Evolutionary conservation across 2,113 vertebrate genomes (phyloP), one percentile per base, ranked within the genome.

Genomic region (Hydropotes inermis): DNA sequence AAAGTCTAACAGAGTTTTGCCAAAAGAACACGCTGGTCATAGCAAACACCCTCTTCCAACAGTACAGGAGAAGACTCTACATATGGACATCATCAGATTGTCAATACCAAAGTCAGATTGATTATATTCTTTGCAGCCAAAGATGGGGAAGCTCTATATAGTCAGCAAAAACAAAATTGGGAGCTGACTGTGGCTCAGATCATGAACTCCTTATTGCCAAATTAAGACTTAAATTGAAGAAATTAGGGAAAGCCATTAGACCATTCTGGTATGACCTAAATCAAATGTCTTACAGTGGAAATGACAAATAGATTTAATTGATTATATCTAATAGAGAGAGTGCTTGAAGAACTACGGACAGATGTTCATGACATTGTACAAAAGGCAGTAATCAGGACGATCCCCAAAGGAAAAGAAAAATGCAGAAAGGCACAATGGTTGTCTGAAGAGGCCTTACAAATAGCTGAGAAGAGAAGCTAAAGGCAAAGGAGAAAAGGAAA

Each of bases 21-120:
- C 33, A 21, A n/a, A n/a, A n/a, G 61, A 67, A 67, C 1, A 1
- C 0, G 0, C 61, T n/a, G 61, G 61, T 67, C 61, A n/a, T 67
- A 67, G 61, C 33, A 67, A 67, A 67, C 61, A 67, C 16, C 7
- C 61, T n/a, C 33, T 67, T 67, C 61, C 16, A 67, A 67, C 8
- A 67, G 21, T 33, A n/a, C 33, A 36, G 36, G 17, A 36, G 33
- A 67, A 67, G 9, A 36, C 7, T 19, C 33, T 67, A 19, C 64
- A 36, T 2, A 9, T 36, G 8, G 33, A 67, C 64, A 67, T 10
- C 16, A 67, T 17, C 17, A 67, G 33, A 67, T n/a, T n/a, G 16
- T n/a, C 33, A 67, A n/a, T n/a, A 67, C 33, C 0, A 0, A n/a
- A n/a, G 19, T 19, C 64, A 19, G 64, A n/a, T 19, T 19, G 16